These are phyloP conservation scores for Drosophila athabasca DNA, from an alignment of 1,140 invertebrate genomes.

Conservation along the genomic window DNA sequence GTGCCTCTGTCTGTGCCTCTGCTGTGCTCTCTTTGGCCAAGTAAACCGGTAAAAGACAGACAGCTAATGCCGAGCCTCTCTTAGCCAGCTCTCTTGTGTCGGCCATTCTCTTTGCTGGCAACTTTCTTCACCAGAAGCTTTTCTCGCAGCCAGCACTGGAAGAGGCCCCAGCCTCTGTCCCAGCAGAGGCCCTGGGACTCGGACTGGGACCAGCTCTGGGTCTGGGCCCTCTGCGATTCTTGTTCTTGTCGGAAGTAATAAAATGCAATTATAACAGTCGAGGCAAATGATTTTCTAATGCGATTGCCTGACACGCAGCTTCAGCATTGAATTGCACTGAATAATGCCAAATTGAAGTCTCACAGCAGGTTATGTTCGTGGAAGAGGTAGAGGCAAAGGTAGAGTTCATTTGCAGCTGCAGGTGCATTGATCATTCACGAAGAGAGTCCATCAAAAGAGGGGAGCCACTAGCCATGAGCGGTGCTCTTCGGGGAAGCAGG, in stretches of 20 bases:
- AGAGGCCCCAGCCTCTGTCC: not conserved
- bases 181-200: not conserved
- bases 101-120: conserved; percentile 38
- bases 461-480: conserved; percentile 11
- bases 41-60: conserved; percentile 72
- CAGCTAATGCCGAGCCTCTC: conserved; percentile 64
- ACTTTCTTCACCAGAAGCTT: conserved; percentile 66
- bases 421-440: conserved; percentile 43
- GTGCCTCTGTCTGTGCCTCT: conserved; percentile 10
- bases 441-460: not conserved
- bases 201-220: not conserved
- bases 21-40: conserved; percentile 22
- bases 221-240: conserved; percentile 11
- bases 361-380: conserved; percentile 20
- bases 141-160: conserved; percentile 34
- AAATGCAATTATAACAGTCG: conserved; percentile 55
- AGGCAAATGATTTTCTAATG: conserved; percentile 65
- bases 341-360: conserved; percentile 52
- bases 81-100: conserved; percentile 51
- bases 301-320: conserved; percentile 48
- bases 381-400: not conserved
- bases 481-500: not conserved
- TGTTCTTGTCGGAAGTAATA: conserved; percentile 56
- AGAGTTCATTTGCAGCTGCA: conserved; percentile 18
- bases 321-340: conserved; percentile 47